Conservation (phyloP, 1,140 invertebrate species). For the Centruroides vittatus region DNA sequence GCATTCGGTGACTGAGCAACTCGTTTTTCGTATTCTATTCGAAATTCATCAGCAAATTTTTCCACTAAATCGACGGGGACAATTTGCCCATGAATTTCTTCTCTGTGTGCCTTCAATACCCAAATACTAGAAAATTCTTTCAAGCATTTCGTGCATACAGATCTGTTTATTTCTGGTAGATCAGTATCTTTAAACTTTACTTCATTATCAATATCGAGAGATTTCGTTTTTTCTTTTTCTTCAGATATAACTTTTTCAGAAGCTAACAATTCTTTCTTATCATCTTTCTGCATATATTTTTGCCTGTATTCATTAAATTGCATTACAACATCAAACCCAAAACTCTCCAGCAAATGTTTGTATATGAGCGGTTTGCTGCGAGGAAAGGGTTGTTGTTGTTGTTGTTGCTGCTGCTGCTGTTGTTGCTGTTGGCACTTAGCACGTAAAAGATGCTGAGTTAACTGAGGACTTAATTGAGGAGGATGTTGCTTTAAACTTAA, state of each 20-base stretch:
- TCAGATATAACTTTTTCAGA: background rate
- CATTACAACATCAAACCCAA: slow-evolving; percentile 90
- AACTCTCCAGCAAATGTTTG: slow-evolving; percentile 78
- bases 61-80: slow-evolving; percentile 78
- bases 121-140: slow-evolving; percentile 91
- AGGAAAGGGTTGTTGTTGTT: slow-evolving; percentile 3
- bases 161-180: slow-evolving; percentile 53
- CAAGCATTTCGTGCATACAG: slow-evolving; percentile 68
- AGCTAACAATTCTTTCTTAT: slow-evolving; percentile 18
- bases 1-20: background rate
- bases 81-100: slow-evolving; percentile 83
- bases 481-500: slow-evolving; percentile 1
- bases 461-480: slow-evolving; percentile 13
- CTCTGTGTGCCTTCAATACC: slow-evolving; percentile 87
- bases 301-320: slow-evolving; percentile 89
- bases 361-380: slow-evolving; percentile 34
- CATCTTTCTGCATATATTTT: slow-evolving; percentile 6
- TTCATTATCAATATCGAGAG: slow-evolving; percentile 15
- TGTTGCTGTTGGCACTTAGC: slow-evolving; percentile 3
- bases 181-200: slow-evolving; percentile 16
- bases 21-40: slow-evolving; percentile 69
- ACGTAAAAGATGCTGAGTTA: slow-evolving; percentile 3
- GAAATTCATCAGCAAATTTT: slow-evolving; percentile 79
- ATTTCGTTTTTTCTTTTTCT: background rate
- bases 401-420: background rate